Percentiles rank a stretch among this genome's conserved stretches.
Conservation (phyloP, 2,797 vertebrate genomes). For the Parambassis ranga region DNA sequence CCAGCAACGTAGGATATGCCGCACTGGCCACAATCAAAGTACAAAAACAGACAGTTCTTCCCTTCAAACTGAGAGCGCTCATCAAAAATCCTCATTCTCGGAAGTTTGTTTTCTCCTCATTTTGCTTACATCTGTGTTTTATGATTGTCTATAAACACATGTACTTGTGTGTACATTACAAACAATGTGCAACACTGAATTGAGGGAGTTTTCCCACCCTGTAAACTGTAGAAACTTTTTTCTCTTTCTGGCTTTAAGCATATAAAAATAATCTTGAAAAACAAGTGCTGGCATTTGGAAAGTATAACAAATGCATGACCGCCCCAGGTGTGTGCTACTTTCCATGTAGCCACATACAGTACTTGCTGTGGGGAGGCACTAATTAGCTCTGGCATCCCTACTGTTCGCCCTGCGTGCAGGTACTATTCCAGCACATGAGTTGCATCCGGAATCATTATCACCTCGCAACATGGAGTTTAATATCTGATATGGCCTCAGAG, state of each 20-base stretch:
- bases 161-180: too few relatives aligned
- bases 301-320: slow-evolving; percentile 28
- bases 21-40: neutral
- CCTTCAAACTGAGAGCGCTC: too few relatives aligned
- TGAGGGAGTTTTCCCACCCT: too few relatives aligned
- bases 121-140: too few relatives aligned
- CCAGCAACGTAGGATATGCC: neutral
- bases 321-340: slow-evolving; percentile 39
- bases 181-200: too few relatives aligned
- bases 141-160: too few relatives aligned
- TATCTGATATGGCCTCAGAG: slow-evolving; percentile 40
- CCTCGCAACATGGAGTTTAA: slow-evolving; percentile 43
- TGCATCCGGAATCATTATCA: slow-evolving; percentile 53
- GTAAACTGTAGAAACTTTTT: neutral
- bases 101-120: too few relatives aligned
- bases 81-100: too few relatives aligned
- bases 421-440: slow-evolving; percentile 40
- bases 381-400: slow-evolving; percentile 63
- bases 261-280: slow-evolving; percentile 24
- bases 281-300: slow-evolving; percentile 45
- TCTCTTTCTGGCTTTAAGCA: neutral
- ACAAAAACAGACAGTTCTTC: too few relatives aligned
- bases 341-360: slow-evolving; percentile 34
- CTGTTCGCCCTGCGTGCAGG: slow-evolving; percentile 55
- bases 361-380: slow-evolving; percentile 53